Percentiles rank a stretch among this genome's conserved stretches.
phyloP scores from a whole-genome alignment of 2,888 invertebrate genomes.

The Micoletzkya japonica region DNA sequence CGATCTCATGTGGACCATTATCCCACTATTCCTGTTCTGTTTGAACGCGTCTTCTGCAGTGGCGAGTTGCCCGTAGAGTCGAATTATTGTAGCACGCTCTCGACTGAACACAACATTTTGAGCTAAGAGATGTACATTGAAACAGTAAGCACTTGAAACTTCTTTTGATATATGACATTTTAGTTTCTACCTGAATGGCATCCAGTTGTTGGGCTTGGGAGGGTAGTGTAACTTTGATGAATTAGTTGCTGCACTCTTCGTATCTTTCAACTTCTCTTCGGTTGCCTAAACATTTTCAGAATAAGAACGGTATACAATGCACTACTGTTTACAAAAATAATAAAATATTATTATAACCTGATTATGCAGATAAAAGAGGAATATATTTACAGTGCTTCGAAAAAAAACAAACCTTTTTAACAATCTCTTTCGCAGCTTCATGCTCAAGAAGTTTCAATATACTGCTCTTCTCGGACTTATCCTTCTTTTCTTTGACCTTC shows the following conservation, averaged over 20 bases:
- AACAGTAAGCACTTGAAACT: too few relatives aligned
- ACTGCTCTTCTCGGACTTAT: slow-evolving; percentile 1
- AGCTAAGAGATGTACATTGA: too few relatives aligned
- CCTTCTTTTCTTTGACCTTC: slow-evolving; percentile 12
- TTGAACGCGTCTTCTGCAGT: not conserved
- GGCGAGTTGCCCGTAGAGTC: slow-evolving; percentile 11
- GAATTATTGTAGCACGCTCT: slow-evolving; percentile 11
- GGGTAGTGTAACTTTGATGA: not conserved
- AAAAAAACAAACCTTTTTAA: not conserved
- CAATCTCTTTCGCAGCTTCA: slow-evolving; percentile 18
- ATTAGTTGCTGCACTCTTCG: not conserved
- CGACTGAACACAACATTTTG: slow-evolving; percentile 2
- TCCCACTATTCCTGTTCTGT: slow-evolving; percentile 5
- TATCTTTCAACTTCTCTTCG: not conserved
- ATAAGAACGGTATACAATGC: not conserved
- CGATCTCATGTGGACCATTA: slow-evolving; percentile 15
- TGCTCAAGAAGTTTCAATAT: slow-evolving; percentile 4
- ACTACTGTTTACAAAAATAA: not conserved
- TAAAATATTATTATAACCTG: not conserved
- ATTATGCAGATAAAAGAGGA: not conserved
- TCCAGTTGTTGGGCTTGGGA: not conserved
- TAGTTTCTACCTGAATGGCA: not conserved
- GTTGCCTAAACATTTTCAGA: not conserved
- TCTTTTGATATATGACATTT: too few relatives aligned
- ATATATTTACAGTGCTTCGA: not conserved